Conservation (phyloP, 2,113 vertebrate genomes). For the Cyanistes caeruleus region DNA sequence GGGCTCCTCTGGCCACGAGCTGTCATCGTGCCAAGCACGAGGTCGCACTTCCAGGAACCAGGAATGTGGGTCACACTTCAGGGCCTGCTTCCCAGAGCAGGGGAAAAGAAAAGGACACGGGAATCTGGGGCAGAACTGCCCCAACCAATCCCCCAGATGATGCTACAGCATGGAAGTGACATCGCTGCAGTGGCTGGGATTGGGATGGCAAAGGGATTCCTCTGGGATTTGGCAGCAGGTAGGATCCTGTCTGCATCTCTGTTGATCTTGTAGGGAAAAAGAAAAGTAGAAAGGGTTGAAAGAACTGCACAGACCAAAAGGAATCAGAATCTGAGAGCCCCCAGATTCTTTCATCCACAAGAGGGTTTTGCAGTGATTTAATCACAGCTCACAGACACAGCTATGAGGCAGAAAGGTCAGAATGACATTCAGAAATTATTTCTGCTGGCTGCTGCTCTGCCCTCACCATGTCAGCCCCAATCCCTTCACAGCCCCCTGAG, state of each 20-base stretch:
- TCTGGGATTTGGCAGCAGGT: neutral
- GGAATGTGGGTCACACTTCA: neutral
- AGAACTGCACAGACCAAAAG: neutral
- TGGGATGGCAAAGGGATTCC: neutral
- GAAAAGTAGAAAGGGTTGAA: neutral
- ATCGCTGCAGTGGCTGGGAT: accelerated
- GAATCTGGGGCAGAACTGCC: neutral
- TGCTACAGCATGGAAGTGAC: neutral
- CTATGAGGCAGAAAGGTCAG: neutral
- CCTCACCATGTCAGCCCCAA: neutral
- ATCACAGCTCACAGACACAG: neutral
- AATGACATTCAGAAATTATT: neutral
- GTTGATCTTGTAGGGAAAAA: neutral
- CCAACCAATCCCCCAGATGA: neutral
- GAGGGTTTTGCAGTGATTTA: neutral
- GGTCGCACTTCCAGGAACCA: neutral
- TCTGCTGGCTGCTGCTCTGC: neutral
- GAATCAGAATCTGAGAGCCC: neutral
- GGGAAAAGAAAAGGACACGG: neutral
- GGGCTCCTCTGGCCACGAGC: neutral
- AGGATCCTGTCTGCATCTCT: neutral
- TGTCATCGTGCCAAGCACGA: neutral
- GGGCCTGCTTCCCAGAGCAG: neutral
- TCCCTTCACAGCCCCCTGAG: neutral
- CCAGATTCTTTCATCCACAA: neutral